Conservation (phyloP, 2,113 vertebrate species). For the Semicossyphus pulcher region DNA sequence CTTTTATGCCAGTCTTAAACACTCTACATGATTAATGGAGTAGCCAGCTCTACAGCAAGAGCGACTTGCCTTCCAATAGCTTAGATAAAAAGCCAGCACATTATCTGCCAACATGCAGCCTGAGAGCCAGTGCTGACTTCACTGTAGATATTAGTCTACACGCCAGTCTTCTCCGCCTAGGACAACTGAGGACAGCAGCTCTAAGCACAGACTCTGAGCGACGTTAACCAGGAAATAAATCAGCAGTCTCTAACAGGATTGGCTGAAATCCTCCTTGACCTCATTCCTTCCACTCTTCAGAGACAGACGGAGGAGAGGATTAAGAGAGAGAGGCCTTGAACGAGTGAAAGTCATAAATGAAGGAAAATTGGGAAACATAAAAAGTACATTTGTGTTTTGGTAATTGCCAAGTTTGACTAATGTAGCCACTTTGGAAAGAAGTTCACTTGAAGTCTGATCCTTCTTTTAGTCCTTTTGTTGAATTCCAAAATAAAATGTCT, state of each 20-base stretch:
- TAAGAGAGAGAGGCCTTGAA: conserved; percentile 6
- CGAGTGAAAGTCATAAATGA: conserved; percentile 28
- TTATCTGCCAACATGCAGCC: conserved; percentile 25
- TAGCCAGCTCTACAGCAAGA: conserved; percentile 46
- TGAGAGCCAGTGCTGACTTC: conserved; percentile 32
- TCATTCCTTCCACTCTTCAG: conserved; percentile 59
- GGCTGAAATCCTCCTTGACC: conserved; percentile 64
- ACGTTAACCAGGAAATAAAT: conserved; percentile 59
- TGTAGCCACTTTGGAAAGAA: not conserved
- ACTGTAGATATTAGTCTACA: conserved; percentile 6
- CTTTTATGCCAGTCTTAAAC: conserved; percentile 19
- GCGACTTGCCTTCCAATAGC: conserved; percentile 35
- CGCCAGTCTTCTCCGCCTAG: conserved; percentile 28
- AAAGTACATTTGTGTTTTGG: not conserved
- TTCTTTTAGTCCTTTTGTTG: not conserved
- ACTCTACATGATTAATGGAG: conserved; percentile 30
- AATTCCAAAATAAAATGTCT: conserved; percentile 31
- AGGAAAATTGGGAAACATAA: not conserved
- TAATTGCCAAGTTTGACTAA: not conserved
- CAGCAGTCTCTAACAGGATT: conserved; percentile 54
- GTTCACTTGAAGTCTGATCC: not conserved
- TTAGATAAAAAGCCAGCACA: conserved; percentile 31
- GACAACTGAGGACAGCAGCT: conserved; percentile 19
- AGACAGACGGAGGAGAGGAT: conserved; percentile 1
- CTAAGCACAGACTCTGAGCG: conserved; percentile 13